Evolutionary conservation across 2,888 invertebrate genomes (phyloP).

Genomic region (Neoscelio sp.): DNA sequence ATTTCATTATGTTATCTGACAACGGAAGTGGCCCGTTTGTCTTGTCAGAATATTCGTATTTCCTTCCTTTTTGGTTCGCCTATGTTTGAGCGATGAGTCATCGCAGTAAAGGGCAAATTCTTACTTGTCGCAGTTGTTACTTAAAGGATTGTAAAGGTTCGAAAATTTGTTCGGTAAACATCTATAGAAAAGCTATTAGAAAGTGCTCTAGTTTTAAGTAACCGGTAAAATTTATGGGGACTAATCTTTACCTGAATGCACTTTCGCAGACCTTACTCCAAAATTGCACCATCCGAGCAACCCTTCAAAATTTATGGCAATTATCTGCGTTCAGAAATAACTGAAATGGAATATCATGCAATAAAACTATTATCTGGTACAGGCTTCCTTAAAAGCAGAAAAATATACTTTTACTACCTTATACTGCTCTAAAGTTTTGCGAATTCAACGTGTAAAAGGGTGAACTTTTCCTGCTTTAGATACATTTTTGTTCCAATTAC

Average conservation of each 20-base stretch:
- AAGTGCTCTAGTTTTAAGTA: constrained; percentile 24
- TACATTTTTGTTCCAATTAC: too few species aligned
- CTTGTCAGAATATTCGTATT: too few species aligned
- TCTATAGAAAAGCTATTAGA: not conserved
- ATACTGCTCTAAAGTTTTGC: not conserved
- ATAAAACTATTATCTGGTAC: constrained; percentile 19
- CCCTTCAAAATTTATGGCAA: constrained; percentile 36
- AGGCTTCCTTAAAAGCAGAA: not conserved
- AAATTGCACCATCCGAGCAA: constrained; percentile 3
- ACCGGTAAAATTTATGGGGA: constrained; percentile 8
- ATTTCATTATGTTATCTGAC: too few species aligned
- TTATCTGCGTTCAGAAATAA: constrained; percentile 4
- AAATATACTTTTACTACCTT: not conserved
- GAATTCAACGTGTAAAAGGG: too few species aligned
- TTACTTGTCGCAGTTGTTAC: not conserved
- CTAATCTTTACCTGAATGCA: constrained; percentile 9
- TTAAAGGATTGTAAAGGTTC: constrained; percentile 37
- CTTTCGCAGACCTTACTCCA: not conserved
- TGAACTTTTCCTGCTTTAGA: too few species aligned
- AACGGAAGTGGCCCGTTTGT: too few species aligned
- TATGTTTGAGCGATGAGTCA: too few species aligned
- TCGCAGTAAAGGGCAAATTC: too few species aligned
- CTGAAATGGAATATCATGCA: not conserved
- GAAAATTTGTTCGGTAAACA: constrained; percentile 19
- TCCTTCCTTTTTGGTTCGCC: too few species aligned